Conservation (phyloP, 2,797 vertebrate genomes). For the Rhincodon typus region DNA sequence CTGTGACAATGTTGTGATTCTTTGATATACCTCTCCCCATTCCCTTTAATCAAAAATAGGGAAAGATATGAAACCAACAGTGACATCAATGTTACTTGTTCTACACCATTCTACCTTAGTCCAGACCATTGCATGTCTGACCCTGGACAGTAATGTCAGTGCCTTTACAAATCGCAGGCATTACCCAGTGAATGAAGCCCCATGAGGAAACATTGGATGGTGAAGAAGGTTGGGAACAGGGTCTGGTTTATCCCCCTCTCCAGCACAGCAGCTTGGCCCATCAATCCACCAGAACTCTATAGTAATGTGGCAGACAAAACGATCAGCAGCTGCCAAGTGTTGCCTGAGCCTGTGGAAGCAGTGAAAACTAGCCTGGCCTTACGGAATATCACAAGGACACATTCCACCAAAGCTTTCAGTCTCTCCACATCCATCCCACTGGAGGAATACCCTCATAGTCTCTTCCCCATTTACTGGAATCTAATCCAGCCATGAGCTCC, state of each 20-base stretch:
- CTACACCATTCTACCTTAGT: not conserved
- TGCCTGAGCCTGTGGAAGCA: not conserved
- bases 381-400: not conserved
- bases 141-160: not conserved
- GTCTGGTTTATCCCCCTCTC: not conserved
- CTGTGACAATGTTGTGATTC: too few species aligned
- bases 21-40: not conserved
- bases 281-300: too few species aligned
- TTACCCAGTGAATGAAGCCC: not conserved
- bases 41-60: not conserved
- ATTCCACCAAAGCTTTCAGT: not conserved
- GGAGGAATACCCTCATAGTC: not conserved
- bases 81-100: not conserved
- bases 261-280: not conserved
- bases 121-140: not conserved
- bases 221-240: not conserved
- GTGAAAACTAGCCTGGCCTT: not conserved
- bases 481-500: not conserved
- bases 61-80: not conserved
- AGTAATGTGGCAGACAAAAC: too few species aligned
- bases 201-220: not conserved
- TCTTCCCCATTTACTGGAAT: not conserved
- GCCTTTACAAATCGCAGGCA: too few species aligned
- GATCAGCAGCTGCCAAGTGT: not conserved
- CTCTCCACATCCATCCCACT: not conserved